Base-by-base conservation (phyloP, 2,113 vertebrate species). In the Ariopsis seemanni region DNA sequence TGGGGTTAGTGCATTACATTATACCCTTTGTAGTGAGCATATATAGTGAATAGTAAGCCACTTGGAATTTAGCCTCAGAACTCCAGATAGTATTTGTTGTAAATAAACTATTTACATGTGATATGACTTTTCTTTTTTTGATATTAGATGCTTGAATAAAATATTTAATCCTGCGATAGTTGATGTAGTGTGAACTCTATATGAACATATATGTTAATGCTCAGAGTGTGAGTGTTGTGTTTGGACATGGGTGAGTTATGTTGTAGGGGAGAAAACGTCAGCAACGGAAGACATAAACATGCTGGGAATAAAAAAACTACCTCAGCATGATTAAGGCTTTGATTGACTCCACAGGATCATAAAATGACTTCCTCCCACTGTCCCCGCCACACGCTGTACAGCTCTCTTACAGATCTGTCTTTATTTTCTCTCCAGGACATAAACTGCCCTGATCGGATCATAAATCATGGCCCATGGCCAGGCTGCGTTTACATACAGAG, bases 341-440 rank as follows among this genome's bases (percentile, higher is more conserved):
- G 85, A 90, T 88, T 62, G 85, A 90, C 87, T 86, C 80, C 15
- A 53, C 83, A 89, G 83, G 82, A 80, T 42, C 50, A 50, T 85
- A 78, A 82, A 85, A 22, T 4, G 57, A 20, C 57, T 60, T 60
- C 57, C 18, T 60, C 30, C 17, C 27, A 25, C 53, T 20, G 15
- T 60, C 69, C 30, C 53, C 30, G 48, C 83, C 83, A 17, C 22
- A 15, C 10, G 20, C 53, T 7, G 30, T 75, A 72, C 55, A 75
- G 69, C 53, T 60, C 71, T 72, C 62, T 10, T 9, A 69, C 22
- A 81, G 85, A 71, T 58, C 77, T 60, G 52, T 52, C 52, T 65
- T 63, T 65, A 83, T 81, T 42, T 81, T 30, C 72, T 27, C 25
- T 77, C 53, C 55, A 42, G 34, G 85, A 30, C 50, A 42, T 80